Base-by-base conservation (phyloP, 1,140 invertebrate species). In the Sarcophaga bullata region DNA sequence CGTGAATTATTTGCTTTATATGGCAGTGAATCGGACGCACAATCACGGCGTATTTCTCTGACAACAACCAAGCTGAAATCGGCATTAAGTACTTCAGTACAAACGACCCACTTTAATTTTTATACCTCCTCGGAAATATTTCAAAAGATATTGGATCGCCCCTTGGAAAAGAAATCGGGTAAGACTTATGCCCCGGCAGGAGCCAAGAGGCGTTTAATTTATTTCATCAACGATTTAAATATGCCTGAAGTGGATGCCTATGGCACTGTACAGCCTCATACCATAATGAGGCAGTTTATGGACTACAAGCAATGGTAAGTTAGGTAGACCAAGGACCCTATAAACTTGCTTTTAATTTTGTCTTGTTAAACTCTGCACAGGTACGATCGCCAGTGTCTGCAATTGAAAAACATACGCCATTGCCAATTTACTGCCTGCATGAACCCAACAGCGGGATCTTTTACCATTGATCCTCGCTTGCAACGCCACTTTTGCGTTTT, bases 241-340 rank as follows among this genome's bases (percentile, higher is more conserved):
- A 98, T 98, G 97, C 97, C 97, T 8, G 96, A 98, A 92, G 97
- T 98, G 3, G 98, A 99, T 91, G 93, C 93, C 81, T 99, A 98
- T 87, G 97, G 96, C 73, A 99, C 98, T 0, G 97, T 98, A 3
- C 97, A 98, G 87, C 96, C 97, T 0, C 97, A 99, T 88, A 98
- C 97, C 0, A 92, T 99, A 1, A 96, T 99, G 84, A 92, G 97
- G 15, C 97, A 99, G 89, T 97, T 97, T 88, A 94, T 99, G 92
- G 97, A 98, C 91, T 98, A 99, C 88, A 93, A 93, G 83, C 98
- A 99, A 90, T 99, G 94, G 94, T 87, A 37, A 85, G 84, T 82
- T 6, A 52, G 25, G 25, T 37, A 4, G 1, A 37, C 25, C 1
- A 37, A 37, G 25, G 25, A 37, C 1, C 25, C 25, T 37, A 37